These are phyloP conservation scores for Spinus pinus DNA, from an alignment of 2,797 vertebrate species.

Conservation along the genomic window DNA sequence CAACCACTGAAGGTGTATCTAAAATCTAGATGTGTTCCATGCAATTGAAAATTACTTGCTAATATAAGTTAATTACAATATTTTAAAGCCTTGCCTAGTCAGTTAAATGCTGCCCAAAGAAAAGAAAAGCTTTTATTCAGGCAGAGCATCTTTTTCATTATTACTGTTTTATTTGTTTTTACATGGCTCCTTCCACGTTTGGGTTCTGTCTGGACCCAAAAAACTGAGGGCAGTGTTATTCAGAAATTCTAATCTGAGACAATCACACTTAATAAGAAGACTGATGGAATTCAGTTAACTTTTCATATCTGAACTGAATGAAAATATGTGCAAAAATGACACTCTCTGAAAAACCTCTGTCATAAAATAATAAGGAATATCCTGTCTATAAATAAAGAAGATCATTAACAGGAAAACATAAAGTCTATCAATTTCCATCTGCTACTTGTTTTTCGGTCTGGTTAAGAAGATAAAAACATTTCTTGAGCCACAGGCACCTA, in stretches of 20 bases:
- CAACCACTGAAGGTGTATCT: background rate
- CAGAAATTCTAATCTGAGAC: background rate
- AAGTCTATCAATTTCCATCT: conserved; percentile 1
- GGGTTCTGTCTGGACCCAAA: background rate
- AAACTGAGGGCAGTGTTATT: background rate
- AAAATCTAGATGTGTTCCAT: background rate
- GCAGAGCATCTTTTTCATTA: background rate
- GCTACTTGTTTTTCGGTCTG: background rate
- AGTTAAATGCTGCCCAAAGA: background rate
- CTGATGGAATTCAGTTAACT: background rate
- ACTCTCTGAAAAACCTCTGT: background rate
- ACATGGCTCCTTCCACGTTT: background rate
- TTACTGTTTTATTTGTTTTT: background rate
- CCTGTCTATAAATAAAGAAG: background rate
- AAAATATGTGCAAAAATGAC: background rate
- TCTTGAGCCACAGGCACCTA: conserved; percentile 5
- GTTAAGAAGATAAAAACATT: conserved; percentile 38
- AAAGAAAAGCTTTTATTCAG: background rate
- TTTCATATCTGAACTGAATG: background rate
- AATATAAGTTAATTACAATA: background rate
- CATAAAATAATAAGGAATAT: background rate
- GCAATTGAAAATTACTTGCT: background rate
- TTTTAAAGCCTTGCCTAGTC: background rate
- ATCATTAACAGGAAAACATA: background rate
- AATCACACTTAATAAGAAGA: background rate